Evolutionary conservation across 1,140 invertebrate species (phyloP), one percentile per base, ranked within the genome.

Genomic region (Brachionus paranguensis): DNA sequence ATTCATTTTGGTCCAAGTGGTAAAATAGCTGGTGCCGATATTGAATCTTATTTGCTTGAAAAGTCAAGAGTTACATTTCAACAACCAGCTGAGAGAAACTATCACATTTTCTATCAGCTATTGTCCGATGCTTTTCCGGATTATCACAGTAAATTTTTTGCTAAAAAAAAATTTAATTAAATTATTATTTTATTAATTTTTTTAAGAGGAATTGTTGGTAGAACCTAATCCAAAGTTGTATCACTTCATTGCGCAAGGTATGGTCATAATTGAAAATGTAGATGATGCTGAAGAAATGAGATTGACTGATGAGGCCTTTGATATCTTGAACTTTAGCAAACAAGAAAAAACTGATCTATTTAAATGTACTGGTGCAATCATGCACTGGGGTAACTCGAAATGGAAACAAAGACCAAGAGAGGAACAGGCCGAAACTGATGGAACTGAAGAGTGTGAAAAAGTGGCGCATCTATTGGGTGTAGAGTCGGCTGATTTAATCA

Each of bases 61-160:
- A 99, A 99, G 91, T 98, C 98, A 91, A 96, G 98, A 94, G 97
- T 99, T 91, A 99, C 99, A 91, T 99, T 96, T 88, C 97, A 99
- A 91, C 96, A 98, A 89, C 89, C 84, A 72, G 85, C 92, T 97
- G 98, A 99, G 91, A 94, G 98, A 91, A 99, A 97, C 86, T 99
- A 99, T 93, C 98, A 99, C 91, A 99, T 99, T 90, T 99, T 99
- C 95, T 99, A 99, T 93, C 98, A 99, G 90, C 94, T 99, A 88
- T 97, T 98, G 95, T 98, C 97, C 87, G 95, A 95, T 85, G 92
- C 94, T 85, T 74, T 45, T 50, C 86, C 92, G 45, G 93, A 85
- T n/a, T 74, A 86, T 60, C 84, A 85, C 27, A 88, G 89, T 89
- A 86, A 85, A 24, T 68, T 68, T 11, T 53, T 41, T 17, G 87